phyloP scores from a whole-genome alignment of 2,888 invertebrate genomes.

The Ceriagrion tenellum region DNA sequence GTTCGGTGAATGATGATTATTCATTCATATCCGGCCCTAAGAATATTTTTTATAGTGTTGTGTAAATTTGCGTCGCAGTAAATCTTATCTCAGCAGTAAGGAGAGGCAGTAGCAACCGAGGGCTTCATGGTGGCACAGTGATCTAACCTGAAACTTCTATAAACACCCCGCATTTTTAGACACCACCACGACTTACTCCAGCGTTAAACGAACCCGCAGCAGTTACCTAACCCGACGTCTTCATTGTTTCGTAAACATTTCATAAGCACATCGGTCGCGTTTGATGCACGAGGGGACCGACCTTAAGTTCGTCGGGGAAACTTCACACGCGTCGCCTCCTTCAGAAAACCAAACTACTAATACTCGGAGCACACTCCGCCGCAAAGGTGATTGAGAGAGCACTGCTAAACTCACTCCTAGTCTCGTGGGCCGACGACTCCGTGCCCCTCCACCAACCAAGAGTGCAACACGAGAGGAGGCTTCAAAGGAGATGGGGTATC shows the following conservation, averaged over 20 bases:
- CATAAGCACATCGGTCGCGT: background rate
- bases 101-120: too few species aligned
- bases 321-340: background rate
- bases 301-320: background rate
- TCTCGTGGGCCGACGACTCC: background rate
- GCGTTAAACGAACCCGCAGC: background rate
- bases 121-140: too few species aligned
- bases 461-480: background rate
- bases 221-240: background rate
- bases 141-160: too few species aligned
- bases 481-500: background rate
- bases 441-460: too few species aligned
- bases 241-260: background rate
- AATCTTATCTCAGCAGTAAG: too few species aligned
- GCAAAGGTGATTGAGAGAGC: background rate
- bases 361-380: background rate
- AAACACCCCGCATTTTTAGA: too few species aligned
- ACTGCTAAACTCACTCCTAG: background rate
- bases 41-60: too few species aligned
- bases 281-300: background rate
- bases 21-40: too few species aligned
- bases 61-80: too few species aligned
- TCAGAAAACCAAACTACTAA: background rate
- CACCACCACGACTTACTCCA: background rate
- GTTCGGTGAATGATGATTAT: too few species aligned